These are phyloP conservation scores for Drosophila azteca DNA, from an alignment of 1,140 invertebrate species.

Conservation along the genomic window DNA sequence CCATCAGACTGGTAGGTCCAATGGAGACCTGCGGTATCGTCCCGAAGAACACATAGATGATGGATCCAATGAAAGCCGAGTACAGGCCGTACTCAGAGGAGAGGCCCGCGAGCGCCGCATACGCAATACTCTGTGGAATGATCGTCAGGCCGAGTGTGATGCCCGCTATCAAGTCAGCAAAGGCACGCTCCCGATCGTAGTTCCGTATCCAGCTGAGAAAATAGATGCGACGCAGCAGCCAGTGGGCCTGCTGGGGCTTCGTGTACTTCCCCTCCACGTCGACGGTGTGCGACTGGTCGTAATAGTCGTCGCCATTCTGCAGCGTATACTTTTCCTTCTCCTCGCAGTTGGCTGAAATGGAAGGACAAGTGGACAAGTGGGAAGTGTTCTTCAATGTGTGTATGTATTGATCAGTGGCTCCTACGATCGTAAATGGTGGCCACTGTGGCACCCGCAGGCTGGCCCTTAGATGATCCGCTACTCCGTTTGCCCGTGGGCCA, in stretches of 20 bases:
- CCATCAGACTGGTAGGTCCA: constrained; percentile 94
- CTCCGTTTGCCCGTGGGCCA: constrained; percentile 13
- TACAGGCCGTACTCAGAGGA: constrained; percentile 87
- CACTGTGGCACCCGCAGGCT: constrained; percentile 6
- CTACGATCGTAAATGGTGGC: constrained; percentile 70
- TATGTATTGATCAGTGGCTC: neutral
- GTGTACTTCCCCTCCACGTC: constrained; percentile 69
- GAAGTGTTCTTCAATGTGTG: too few relatives aligned
- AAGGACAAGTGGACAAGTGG: neutral
- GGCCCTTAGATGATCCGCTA: neutral
- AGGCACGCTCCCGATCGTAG: constrained; percentile 86
- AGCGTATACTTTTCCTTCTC: constrained; percentile 70
- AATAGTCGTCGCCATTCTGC: constrained; percentile 61
- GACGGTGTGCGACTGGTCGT: constrained; percentile 38
- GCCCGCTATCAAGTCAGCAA: constrained; percentile 90
- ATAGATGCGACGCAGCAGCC: constrained; percentile 84
- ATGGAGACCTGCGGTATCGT: constrained; percentile 96
- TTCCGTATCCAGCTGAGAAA: constrained; percentile 87
- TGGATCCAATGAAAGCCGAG: constrained; percentile 86
- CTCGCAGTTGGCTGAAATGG: constrained; percentile 61
- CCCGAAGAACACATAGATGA: constrained; percentile 94
- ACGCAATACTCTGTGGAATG: constrained; percentile 93
- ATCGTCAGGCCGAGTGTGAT: constrained; percentile 91
- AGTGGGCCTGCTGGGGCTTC: constrained; percentile 63
- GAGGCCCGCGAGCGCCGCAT: constrained; percentile 90